Conservation (phyloP, 2,797 vertebrate genomes). For the Platalea minor region DNA sequence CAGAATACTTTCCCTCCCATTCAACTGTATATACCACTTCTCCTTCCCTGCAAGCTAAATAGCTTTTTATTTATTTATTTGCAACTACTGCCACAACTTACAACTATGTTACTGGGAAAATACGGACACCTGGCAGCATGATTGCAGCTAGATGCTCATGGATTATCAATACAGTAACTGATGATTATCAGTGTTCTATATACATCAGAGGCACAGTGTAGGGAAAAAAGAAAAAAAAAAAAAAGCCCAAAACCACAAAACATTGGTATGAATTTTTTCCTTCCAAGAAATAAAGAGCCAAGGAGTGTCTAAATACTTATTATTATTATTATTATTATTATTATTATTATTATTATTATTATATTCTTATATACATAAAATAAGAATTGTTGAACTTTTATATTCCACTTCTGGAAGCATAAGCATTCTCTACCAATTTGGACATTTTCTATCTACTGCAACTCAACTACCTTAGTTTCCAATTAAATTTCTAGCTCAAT, state of each 20-base stretch:
- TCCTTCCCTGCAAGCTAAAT: neutral
- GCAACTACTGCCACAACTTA: neutral
- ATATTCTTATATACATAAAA: neutral
- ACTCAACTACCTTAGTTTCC: neutral
- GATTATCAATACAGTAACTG: neutral
- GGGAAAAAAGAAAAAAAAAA: neutral
- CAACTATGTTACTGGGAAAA: neutral
- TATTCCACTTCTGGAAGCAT: neutral
- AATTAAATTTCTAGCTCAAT: neutral
- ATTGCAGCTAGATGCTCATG: neutral
- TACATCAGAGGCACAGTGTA: neutral
- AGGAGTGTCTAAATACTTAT: neutral
- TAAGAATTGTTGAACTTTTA: neutral
- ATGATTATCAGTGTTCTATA: neutral
- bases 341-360: neutral
- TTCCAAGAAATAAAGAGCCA: neutral
- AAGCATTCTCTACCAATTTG: neutral
- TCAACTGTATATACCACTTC: neutral
- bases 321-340: no score
- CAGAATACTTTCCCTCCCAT: neutral
- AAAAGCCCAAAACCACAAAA: neutral
- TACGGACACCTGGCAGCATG: neutral
- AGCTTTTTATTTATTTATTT: neutral
- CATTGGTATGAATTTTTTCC: neutral
- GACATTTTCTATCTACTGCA: neutral